A percentile compares a stretch with the other conserved stretches of the same genome.
These are phyloP conservation scores for Lasius fuliginosus DNA, from an alignment of 2,888 invertebrate species.

Conservation along the genomic window DNA sequence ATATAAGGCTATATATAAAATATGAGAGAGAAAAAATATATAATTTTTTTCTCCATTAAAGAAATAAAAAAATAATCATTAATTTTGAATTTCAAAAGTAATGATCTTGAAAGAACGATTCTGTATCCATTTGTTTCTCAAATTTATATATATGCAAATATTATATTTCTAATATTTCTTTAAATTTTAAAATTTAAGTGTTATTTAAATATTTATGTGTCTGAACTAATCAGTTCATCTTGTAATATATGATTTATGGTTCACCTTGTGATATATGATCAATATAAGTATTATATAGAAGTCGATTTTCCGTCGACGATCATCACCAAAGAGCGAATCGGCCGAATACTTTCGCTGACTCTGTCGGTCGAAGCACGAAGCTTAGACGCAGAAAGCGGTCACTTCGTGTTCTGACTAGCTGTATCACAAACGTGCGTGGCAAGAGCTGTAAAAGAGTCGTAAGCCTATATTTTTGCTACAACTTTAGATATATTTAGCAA, in stretches of 20 bases:
- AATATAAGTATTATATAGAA: not conserved
- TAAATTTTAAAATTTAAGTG: not conserved
- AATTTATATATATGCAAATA: not conserved
- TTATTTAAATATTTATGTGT: not conserved
- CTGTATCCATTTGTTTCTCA: not conserved
- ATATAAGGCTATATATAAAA: not conserved
- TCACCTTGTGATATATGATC: not conserved
- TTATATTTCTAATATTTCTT: not conserved
- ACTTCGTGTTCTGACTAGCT: not conserved
- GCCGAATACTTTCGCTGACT: not conserved
- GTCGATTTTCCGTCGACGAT: not conserved
- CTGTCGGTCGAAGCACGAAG: not conserved
- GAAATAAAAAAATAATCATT: not conserved
- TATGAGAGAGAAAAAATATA: not conserved
- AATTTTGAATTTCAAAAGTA: not conserved
- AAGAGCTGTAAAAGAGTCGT: slow-evolving; percentile 1
- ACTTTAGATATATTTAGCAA: not conserved
- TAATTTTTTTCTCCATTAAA: not conserved
- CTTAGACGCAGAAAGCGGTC: not conserved
- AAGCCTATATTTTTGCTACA: slow-evolving; percentile 1
- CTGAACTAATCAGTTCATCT: slow-evolving; percentile 6
- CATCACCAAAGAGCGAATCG: not conserved
- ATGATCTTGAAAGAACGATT: slow-evolving; percentile 4
- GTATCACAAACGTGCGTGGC: not conserved
- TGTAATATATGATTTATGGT: not conserved